Base-by-base conservation (phyloP, 2,797 vertebrate species). In the Ctenochaetus hawaiiensis region DNA sequence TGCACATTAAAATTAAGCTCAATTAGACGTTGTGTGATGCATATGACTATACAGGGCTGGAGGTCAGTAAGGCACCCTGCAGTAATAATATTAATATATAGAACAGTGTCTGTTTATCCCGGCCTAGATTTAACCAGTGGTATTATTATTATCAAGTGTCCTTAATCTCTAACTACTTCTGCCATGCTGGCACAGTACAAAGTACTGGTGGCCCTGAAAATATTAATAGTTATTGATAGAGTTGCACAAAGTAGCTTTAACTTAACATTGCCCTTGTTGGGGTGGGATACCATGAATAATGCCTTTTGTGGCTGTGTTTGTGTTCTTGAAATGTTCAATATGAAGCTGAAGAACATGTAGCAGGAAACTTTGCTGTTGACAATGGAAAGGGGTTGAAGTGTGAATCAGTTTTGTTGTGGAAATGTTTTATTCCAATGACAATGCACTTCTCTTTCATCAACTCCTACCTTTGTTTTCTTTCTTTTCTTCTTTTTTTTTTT, bases 111-210 rank as follows among this genome's bases (percentile, higher is more conserved):
- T 79, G 77, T 88, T 88, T 65, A 82, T 86, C 48, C 75, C 26
- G 12, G 78, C 80, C 69, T 87, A 85, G 89, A 93, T 85, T 80
- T 74, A 86, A 88, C 78, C 90, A 84, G 82, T 89, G 79, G 83
- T 91, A 70, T 85, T 44, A 59, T 57, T 80, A 66, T 81, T 77
- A 72, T 85, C 78, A 95, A 95, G 94, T 96, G 95, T 93, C 94
- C 94, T 95, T 96, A 94, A 85, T 86, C 78, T 82, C 53, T 73
- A 77, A 66, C 78, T 59, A 34, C 67, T 84, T 78, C 75, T 84
- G 69, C 82, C 79, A 72, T 43, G 58, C 59, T 70, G 77, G 85
- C 78, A 70, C 81, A 70, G 77, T 69, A 74, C 57, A 4, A 2
- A 56, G 39, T 65, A 77, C 70, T 82, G 75, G 71, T 64, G 70